Base-by-base conservation (phyloP, 2,113 vertebrate genomes). In the Pluvianellus socialis region DNA sequence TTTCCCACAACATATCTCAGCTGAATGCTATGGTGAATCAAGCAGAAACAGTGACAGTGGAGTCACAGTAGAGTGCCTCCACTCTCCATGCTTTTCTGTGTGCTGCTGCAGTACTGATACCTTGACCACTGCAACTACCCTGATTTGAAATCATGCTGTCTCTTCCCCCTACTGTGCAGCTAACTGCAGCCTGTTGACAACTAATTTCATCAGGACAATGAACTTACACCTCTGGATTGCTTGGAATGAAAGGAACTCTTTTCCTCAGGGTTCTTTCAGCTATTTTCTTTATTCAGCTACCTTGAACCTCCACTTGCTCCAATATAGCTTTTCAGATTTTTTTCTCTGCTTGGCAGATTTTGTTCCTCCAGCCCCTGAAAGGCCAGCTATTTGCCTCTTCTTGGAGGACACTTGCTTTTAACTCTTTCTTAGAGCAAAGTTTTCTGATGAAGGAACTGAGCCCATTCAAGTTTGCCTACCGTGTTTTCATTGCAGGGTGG, bases 161-260 rank as follows among this genome's bases (percentile, higher is more conserved):
- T 79, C 70, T 85, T 87, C 26, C 20, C 75, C 30, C 35, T 42
- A 5, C 28, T 75, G 40, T n/a, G 44, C 47, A 72, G 15, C 55
- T 52, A 56, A 75, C 47, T 65, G 53, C 56, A 90, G 49, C 77
- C 45, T 93, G 68, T 24, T 95, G 89, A 79, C 71, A 79, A 89
- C 47, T 77, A 38, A 79, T 75, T 94, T 91, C 81, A 93, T 75
- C 77, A 56, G 90, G 66, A 93, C 89, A 82, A 92, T 85, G 84
- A 95, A 85, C 44, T 90, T 88, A 82, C 3, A 66, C 35, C 62
- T 90, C 81, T 79, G 94, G 87, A 95, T 88, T 96, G 84, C 66
- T 65, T 93, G 96, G 93, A 95, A 97, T 94, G 94, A 96, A 65
- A 94, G 85, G 84, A 97, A 96, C 77, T 97, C 87, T 65, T 86